These are phyloP conservation scores for Drosophila ambigua DNA, from an alignment of 1,140 invertebrate genomes.

Conservation along the genomic window DNA sequence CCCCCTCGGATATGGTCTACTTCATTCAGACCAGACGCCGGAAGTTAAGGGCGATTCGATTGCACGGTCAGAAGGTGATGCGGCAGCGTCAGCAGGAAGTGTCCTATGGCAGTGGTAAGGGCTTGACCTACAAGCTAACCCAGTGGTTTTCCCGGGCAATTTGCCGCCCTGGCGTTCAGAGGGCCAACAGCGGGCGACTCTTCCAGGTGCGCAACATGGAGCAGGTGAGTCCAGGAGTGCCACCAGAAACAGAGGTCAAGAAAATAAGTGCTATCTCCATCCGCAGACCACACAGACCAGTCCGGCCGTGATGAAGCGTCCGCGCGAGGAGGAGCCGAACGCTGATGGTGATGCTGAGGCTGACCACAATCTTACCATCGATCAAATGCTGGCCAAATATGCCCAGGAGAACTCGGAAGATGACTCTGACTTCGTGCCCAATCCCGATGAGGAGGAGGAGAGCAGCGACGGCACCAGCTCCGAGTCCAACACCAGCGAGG, in stretches of 20 bases:
- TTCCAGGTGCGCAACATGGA: constrained; percentile 19
- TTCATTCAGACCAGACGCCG: constrained; percentile 77
- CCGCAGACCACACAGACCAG: constrained; percentile 14
- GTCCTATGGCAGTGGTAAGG: constrained; percentile 13
- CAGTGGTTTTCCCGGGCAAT: constrained; percentile 66
- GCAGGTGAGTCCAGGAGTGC: constrained; percentile 24
- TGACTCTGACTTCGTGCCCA: constrained; percentile 76
- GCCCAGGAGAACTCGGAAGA: constrained; percentile 75
- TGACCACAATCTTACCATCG: constrained; percentile 59
- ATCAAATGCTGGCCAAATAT: constrained; percentile 73
- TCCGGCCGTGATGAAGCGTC: constrained; percentile 48
- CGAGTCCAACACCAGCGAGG: constrained; percentile 40
- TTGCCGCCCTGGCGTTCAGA: constrained; percentile 63
- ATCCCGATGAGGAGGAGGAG: constrained; percentile 37
- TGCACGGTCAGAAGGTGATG: constrained; percentile 64
- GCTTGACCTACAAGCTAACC: constrained; percentile 39
- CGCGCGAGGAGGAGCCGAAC: constrained; percentile 48
- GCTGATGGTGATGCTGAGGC: constrained; percentile 3
- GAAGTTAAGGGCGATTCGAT: constrained; percentile 70
- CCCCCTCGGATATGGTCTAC: constrained; percentile 66
- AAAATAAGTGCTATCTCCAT: too few relatives aligned
- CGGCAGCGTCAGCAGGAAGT: constrained; percentile 47
- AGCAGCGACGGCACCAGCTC: constrained; percentile 26
- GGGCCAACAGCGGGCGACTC: constrained; percentile 29
- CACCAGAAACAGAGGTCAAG: too few relatives aligned